Base-by-base conservation (phyloP, 2,888 invertebrate species). In the Hirtodrosophila cameraria region DNA sequence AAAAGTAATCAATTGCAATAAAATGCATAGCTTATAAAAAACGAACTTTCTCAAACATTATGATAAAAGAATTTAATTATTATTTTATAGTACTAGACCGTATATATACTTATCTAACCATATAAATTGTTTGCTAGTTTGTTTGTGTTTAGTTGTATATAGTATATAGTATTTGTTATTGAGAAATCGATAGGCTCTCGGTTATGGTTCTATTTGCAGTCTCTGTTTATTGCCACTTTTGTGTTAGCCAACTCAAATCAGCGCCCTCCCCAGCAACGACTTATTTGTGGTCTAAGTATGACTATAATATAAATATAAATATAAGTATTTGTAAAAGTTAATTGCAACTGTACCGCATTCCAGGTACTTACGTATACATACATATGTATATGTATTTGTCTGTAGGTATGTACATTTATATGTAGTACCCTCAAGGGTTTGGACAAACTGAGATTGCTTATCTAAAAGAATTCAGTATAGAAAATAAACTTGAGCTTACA, bases 101-200 rank as follows among this genome's bases (percentile, higher is more conserved):
- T 8, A 1, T n/a, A n/a, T n/a, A n/a, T n/a, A 23, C 23, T 23
- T 23, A 23, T 23, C 23, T 23, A 7, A 23, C 6, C 23, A n/a
- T 8, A 23, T 23, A 23, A 23, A 18, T 18, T n/a, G n/a, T n/a
- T n/a, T n/a, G n/a, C n/a, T n/a, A n/a, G 18, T 18, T 18, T 18
- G 18, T 18, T 1, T 5, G 1, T 23, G 23, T 23, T 7, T n/a
- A 6, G 23, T 4, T 23, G 23, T 4, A 6, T 23, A 23, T 20
- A 20, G 18, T 20, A 20, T 20, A 20, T 20, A 20, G n/a, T 20
- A 20, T 20, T 20, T 41, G 25, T 6, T 46, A 52, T 55, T 48
- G 48, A 36, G 60, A 60, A 60, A 60, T 60, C 60, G 46, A 64
- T 64, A 62, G 33, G 55, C 43, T 8, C 20, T 46, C 23, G 35